A percentile compares a stretch with the other conserved stretches of the same genome.
Conservation (phyloP, 1,140 invertebrate species). For the Laupala kohalensis region DNA sequence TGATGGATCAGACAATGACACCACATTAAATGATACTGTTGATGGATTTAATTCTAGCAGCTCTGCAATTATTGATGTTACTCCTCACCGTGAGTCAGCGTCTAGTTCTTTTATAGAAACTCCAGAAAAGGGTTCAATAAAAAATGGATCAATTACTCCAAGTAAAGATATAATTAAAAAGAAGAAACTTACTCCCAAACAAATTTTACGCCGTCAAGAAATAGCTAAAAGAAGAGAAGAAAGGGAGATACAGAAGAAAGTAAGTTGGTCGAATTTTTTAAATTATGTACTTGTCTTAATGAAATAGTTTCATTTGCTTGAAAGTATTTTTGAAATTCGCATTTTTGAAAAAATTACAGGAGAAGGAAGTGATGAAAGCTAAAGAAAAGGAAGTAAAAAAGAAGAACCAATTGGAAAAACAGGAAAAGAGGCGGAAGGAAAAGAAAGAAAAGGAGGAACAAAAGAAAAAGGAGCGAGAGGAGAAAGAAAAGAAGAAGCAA, state of each 20-base stretch:
- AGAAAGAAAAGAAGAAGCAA: slow-evolving; percentile 11
- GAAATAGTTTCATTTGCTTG: neutral
- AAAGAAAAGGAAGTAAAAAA: slow-evolving; percentile 7
- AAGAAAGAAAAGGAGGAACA: slow-evolving; percentile 12
- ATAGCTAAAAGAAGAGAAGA: slow-evolving; percentile 10
- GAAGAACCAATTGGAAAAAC: slow-evolving; percentile 4
- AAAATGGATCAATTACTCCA: neutral
- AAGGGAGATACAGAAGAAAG: slow-evolving; percentile 1
- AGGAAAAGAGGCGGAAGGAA: slow-evolving; percentile 7
- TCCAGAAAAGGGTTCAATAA: neutral
- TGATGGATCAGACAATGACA: neutral
- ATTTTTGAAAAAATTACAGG: neutral
- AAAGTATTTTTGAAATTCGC: neutral
- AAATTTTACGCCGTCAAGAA: slow-evolving; percentile 1
- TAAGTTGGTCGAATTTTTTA: neutral
- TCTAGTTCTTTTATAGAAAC: neutral
- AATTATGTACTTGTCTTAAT: neutral
- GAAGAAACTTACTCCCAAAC: slow-evolving; percentile 9
- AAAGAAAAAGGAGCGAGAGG: slow-evolving; percentile 10
- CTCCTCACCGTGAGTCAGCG: neutral
- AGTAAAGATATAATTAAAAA: neutral
- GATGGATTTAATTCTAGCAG: neutral
- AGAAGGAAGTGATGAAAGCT: slow-evolving; percentile 1
- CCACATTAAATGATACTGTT: neutral
- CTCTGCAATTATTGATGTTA: neutral